Conservation (phyloP, 2,113 vertebrate species). For the Monopterus albus region DNA sequence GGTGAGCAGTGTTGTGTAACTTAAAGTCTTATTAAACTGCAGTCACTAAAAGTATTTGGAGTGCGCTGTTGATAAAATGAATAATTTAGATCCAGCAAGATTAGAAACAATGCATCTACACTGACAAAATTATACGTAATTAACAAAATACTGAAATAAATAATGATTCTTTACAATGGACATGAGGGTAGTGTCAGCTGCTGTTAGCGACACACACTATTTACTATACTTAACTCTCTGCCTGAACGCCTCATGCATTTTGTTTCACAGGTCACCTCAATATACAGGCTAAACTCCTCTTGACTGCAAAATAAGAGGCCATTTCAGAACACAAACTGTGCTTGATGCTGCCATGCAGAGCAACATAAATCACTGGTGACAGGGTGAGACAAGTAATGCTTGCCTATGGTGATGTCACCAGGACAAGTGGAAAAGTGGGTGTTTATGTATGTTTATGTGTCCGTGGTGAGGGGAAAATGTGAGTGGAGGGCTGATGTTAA, state of each 20-base stretch:
- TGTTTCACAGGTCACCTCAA: constrained; percentile 50
- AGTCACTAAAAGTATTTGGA: background rate
- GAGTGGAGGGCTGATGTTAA: constrained; percentile 50
- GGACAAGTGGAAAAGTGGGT: constrained; percentile 31
- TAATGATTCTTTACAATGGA: too few species aligned
- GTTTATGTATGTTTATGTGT: constrained; percentile 53
- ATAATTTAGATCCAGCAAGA: background rate
- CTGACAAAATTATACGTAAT: too few species aligned
- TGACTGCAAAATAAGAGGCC: constrained; percentile 40
- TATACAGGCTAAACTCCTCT: constrained; percentile 21
- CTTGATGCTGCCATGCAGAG: constrained; percentile 35
- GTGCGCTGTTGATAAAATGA: background rate
- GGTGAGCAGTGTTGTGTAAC: constrained; percentile 1
- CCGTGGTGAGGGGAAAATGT: constrained; percentile 28
- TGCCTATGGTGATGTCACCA: constrained; percentile 48
- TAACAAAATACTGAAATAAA: too few species aligned
- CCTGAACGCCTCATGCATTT: constrained; percentile 43
- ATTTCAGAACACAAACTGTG: constrained; percentile 49
- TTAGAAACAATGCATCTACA: too few species aligned
- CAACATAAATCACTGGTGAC: constrained; percentile 30
- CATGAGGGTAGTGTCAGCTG: too few species aligned
- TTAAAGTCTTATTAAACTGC: background rate
- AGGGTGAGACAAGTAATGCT: constrained; percentile 41
- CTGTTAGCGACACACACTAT: background rate
- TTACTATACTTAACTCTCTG: constrained; percentile 13